phyloP scores from a whole-genome alignment of 2,888 invertebrate species.

The Pseudococcus longispinus region DNA sequence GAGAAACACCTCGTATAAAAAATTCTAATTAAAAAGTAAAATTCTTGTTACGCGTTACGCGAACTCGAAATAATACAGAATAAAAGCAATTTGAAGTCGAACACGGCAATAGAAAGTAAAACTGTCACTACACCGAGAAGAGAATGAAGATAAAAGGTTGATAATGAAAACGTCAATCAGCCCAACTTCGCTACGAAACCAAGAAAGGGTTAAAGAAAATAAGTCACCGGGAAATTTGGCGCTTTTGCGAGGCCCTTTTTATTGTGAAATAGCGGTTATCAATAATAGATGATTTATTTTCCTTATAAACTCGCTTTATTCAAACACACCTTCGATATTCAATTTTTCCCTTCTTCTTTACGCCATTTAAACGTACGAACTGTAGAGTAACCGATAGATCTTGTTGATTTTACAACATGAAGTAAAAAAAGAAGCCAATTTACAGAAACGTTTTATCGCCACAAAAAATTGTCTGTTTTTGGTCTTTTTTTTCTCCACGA shows the following conservation, averaged over 20 bases:
- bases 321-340: not conserved
- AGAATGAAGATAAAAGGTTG: conserved; percentile 28
- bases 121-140: not conserved
- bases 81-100: conserved; percentile 6
- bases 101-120: conserved; percentile 6
- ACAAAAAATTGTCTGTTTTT: not conserved
- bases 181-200: not conserved
- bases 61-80: not conserved
- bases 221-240: not conserved
- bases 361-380: not conserved
- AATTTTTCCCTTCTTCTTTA: not conserved
- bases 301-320: conserved; percentile 28
- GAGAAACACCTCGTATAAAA: not conserved
- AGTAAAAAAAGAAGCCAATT: not conserved
- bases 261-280: conserved; percentile 27
- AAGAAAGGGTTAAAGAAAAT: conserved; percentile 25
- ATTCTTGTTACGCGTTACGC: not conserved
- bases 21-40: not conserved
- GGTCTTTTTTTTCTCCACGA: not conserved
- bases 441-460: not conserved
- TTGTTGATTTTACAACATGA: not conserved
- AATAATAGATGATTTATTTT: conserved; percentile 31
- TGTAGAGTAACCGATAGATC: not conserved
- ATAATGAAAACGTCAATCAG: conserved; percentile 28
- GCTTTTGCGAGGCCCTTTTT: not conserved